These are phyloP conservation scores for Condylostylus longicornis DNA, from an alignment of 1,140 invertebrate species.

Conservation along the genomic window DNA sequence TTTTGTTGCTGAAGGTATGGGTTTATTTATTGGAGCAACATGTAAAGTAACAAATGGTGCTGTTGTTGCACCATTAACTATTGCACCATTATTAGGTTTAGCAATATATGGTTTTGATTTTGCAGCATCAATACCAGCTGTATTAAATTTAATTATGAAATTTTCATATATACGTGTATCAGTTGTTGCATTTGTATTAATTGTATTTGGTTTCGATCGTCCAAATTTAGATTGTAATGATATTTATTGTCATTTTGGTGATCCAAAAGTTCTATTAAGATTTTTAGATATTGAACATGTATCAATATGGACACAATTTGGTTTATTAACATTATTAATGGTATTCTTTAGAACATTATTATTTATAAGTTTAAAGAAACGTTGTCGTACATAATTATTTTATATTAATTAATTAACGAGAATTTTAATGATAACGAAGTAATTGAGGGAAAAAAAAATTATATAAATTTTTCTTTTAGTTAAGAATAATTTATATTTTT, in stretches of 20 bases:
- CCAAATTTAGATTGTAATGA: conserved; percentile 40
- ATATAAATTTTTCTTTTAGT: no score
- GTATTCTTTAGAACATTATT: conserved; percentile 36
- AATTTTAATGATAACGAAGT: no score
- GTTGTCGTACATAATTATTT: conserved; percentile 41
- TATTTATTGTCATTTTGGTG: conserved; percentile 43
- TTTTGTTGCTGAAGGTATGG: conserved; percentile 44
- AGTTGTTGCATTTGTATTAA: conserved; percentile 41
- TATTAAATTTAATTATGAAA: conserved; percentile 44
- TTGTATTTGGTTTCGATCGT: conserved; percentile 43
- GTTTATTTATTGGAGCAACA: conserved; percentile 45
- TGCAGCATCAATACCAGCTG: conserved; percentile 39
- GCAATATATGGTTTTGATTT: conserved; percentile 52
- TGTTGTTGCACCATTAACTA: conserved; percentile 42
- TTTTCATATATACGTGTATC: conserved; percentile 45
- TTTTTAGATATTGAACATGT: conserved; percentile 39
- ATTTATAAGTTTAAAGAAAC: conserved; percentile 37
- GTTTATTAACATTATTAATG: conserved; percentile 35
- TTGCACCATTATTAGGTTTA: conserved; percentile 46
- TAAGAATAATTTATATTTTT: no score
- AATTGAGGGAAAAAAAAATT: no score
- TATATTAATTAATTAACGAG: no score
- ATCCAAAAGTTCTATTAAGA: conserved; percentile 40
- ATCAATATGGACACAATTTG: conserved; percentile 38
- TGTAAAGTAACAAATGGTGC: conserved; percentile 48